Base-by-base conservation (phyloP, 2,888 invertebrate species). In the Caenorhabditis sp. region DNA sequence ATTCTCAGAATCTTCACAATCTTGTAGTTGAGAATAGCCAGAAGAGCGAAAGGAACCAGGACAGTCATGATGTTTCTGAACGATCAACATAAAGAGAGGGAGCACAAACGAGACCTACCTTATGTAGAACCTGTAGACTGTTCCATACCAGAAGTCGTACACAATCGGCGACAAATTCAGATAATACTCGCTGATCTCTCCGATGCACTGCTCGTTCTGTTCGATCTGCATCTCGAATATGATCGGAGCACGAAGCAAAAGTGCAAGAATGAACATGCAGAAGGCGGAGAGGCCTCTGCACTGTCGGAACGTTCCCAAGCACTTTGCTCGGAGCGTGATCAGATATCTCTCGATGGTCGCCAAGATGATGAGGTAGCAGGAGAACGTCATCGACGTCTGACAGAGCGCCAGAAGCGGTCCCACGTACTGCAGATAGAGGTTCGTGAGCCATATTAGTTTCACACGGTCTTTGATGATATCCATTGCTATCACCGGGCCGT, bases 401-500 rank as follows among this genome's bases (percentile, higher is more conserved):
- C 87, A 88, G 1, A 87, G 73, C 4, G 86, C 82, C n/a, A 88
- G 68, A 4, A 87, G 65, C 1, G 87, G 83, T 1, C 86, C 85
- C 20, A 88, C 83, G 63, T 88, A 88, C 20, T 53, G 53, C 77
- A 84, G 84, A 71, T 85, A 88, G 24, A 83, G 61, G 24, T 78
- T 75, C 13, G 80, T 80, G 45, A 88, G 79, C 87, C 86, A 86
- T 11, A 85, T 48, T 9, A 82, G 82, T 61, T 83, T 79, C n/a
- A 86, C 30, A 15, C 84, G 72, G 46, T 87, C 85, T 55, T 86
- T 84, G 43, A 87, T 85, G 3, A 88, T 82, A 30, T 88, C 87
- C 86, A 87, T 86, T n/a, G 87, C 87, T 9, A 88, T 86, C 13
- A 88, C 88, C 9, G 87, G 87, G 0, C 85, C 85, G 58, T 88